Conservation (phyloP, 2,888 invertebrate genomes). For the Rhopalosiphum nymphaeae region DNA sequence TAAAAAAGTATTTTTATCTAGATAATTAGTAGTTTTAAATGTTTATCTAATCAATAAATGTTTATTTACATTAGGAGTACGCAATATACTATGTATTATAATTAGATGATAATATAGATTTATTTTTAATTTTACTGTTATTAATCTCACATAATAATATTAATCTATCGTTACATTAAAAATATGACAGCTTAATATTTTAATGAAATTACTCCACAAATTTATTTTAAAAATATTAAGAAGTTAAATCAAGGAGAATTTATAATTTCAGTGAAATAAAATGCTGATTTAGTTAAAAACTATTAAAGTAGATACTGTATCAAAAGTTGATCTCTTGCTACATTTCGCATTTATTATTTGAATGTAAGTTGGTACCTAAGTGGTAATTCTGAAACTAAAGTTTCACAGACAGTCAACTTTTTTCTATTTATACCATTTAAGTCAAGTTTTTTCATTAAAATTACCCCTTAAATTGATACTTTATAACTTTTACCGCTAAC, state of each 20-base stretch:
- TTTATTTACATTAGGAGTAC: not conserved
- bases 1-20: not conserved
- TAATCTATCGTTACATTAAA: not conserved
- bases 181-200: not conserved
- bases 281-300: not conserved
- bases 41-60: not conserved
- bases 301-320: not conserved
- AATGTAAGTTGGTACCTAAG: not conserved
- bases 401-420: not conserved
- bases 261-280: not conserved
- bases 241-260: not conserved
- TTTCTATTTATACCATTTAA: not conserved
- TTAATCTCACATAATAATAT: not conserved
- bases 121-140: not conserved
- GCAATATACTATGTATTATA: not conserved
- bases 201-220: not conserved
- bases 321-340: constrained; percentile 1
- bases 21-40: not conserved
- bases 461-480: constrained; percentile 16
- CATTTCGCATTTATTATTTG: not conserved
- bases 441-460: constrained; percentile 32
- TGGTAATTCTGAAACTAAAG: constrained; percentile 8
- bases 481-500: not conserved
- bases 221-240: not conserved
- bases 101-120: not conserved